Conservation (phyloP, 1,140 invertebrate species). For the Ips typographus region DNA sequence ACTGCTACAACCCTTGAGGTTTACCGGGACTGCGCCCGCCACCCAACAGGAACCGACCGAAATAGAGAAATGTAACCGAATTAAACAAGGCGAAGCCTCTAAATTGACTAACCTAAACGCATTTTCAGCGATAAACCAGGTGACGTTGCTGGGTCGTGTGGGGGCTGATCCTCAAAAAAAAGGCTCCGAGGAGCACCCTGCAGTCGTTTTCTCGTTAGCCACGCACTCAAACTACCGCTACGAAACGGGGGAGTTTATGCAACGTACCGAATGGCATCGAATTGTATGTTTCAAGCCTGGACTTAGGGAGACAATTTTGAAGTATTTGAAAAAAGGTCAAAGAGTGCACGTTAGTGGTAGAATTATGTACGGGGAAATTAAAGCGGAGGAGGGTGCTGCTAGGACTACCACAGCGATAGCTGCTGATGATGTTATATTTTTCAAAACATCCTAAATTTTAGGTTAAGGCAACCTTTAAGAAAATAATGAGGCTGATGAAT, state of each 20-base stretch:
- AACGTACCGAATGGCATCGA: constrained; percentile 90
- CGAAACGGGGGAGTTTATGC: constrained; percentile 73
- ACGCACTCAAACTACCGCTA: constrained; percentile 84
- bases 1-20: no score
- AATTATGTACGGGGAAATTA: constrained; percentile 84
- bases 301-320: constrained; percentile 74
- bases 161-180: constrained; percentile 83
- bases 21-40: not conserved
- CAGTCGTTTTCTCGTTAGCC: constrained; percentile 86
- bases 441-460: constrained; percentile 46
- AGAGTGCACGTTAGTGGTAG: constrained; percentile 80
- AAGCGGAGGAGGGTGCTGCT: constrained; percentile 71
- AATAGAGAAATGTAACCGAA: constrained; percentile 22
- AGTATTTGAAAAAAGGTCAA: constrained; percentile 83
- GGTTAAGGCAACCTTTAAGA: no score
- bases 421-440: constrained; percentile 86
- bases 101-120: not conserved
- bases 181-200: constrained; percentile 79
- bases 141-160: constrained; percentile 82
- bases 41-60: constrained; percentile 22
- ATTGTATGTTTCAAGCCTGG: constrained; percentile 84
- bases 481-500: no score
- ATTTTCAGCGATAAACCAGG: constrained; percentile 80
- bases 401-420: constrained; percentile 76
- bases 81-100: not conserved